Evolutionary conservation across 2,113 vertebrate species (phyloP), one percentile per base, ranked within the genome.

Genomic region (Pluvialis apricaria): DNA sequence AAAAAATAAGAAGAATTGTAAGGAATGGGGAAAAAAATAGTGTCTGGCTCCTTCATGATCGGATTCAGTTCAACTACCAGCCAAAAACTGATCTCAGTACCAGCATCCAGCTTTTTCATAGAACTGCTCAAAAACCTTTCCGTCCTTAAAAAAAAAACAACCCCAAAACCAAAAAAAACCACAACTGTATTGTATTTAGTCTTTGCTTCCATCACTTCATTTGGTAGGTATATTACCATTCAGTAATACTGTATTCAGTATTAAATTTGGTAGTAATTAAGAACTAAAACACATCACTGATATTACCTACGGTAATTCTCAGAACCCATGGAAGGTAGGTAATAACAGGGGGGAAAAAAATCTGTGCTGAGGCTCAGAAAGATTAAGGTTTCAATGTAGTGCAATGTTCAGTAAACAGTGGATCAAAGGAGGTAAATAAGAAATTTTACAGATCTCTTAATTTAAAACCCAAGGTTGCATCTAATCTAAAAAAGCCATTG

Each of bases 41-140:
- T 91, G 49, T 96, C 82, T 96, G 81, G 36, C 81, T 95, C 65
- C 64, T 94, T 93, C 36, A 91, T 85, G 69, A 57, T 92, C 85
- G 81, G 79, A 58, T 91, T 86, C 58, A 94, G 52, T 90, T 90
- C 88, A 95, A 73, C 89, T 93, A 90, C 38, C 40, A 94, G 65
- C 88, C 93, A 92, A 94, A 96, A 96, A 94, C 44, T 94, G 79
- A 96, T 78, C 70, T 92, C 69, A 91, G 91, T 88, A 71, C 38
- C 80, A 90, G 36, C 61, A 90, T 94, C 92, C 85, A 95, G 68
- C 54, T 91, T 97, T 97, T 97, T 95, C 68, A 36, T 57, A 89
- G 34, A 90, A 88, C 13, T 90, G 44, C 69, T 97, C 70, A 80
- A 88, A 96, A 49, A 83, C 54, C 36, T 68, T 75, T 85, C n/a